Evolutionary conservation across 1,140 invertebrate species (phyloP).

Genomic region (Bemisia tabaci): DNA sequence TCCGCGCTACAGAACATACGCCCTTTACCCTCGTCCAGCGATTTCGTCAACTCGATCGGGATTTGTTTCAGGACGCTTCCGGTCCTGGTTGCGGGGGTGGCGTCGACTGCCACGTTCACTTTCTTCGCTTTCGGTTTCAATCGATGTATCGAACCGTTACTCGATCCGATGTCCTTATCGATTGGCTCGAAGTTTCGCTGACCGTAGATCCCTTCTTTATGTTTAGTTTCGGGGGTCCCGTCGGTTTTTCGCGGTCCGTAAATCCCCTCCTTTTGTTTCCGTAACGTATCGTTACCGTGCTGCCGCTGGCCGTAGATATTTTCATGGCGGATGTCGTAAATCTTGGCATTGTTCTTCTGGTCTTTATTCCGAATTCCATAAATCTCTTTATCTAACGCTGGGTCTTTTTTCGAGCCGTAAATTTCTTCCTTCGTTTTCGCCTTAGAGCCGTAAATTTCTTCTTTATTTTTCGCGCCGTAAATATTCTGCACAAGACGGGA

Average conservation of each 20-base stretch:
- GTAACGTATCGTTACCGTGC: neutral
- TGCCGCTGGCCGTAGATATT: neutral
- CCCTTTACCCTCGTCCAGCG: slow-evolving; percentile 22
- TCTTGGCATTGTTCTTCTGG: neutral
- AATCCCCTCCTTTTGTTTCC: neutral
- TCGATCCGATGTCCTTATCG: neutral
- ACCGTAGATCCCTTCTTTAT: slow-evolving; percentile 4
- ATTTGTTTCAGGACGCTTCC: slow-evolving; percentile 55
- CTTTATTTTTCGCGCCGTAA: neutral
- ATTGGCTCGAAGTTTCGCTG: neutral
- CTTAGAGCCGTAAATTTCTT: neutral
- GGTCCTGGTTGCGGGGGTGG: slow-evolving; percentile 52
- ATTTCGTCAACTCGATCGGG: slow-evolving; percentile 54
- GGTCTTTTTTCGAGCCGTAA: neutral
- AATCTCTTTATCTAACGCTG: neutral
- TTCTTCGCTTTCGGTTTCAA: slow-evolving; percentile 38
- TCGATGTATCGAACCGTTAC: slow-evolving; percentile 19
- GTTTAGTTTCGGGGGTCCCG: neutral
- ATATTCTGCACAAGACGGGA: neutral
- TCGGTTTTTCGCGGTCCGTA: neutral
- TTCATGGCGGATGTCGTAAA: neutral
- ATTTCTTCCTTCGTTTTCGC: neutral
- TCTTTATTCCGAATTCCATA: neutral
- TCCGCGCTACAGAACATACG: neutral
- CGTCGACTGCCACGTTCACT: slow-evolving; percentile 58